Evolutionary conservation across 2,797 vertebrate genomes (phyloP), one percentile per base, ranked within the genome.

Genomic region (Falco cherrug): DNA sequence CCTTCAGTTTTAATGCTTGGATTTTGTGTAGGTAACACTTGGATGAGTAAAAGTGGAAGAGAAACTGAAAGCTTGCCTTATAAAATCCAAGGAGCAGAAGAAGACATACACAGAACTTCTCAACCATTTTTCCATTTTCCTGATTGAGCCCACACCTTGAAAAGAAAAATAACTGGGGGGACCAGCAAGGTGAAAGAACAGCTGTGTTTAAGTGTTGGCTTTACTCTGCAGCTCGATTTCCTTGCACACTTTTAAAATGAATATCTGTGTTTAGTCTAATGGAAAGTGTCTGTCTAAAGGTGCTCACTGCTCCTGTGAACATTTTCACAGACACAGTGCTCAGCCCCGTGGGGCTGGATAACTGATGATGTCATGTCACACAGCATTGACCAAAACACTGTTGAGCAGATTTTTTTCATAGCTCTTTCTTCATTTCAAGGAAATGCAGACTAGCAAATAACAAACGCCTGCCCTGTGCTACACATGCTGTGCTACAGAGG

Each of bases 211-310:
- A 89, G 74, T 67, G 28, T 13, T 93, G 76, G 73, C 78, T 94
- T 92, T 76, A 59, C 50, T 78, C 57, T 73, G 78, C 43, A 81
- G 79, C 80, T 88, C 28, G 12, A 76, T 92, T 96, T 96, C 90
- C 81, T 93, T 54, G 64, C 50, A 57, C 53, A 51, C 35, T 92
- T 94, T 94, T 85, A 86, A 92, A 90, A 81, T 65, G 86, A 90
- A 33, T 94, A 97, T 80, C 88, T 89, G 53, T 91, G 79, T 96
- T 94, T 93, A 96, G 90, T 95, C 94, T 96, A 88, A 97, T 94
- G 89, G 84, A 93, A 92, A 96, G 84, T 8, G 1, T 69, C 90
- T 94, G 96, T 92, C 81, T 92, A 79, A 92, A 91, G 87, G 96
- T 92, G 78, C 71, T 93, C 60, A 6, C 57, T 87, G 63, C 84